Evolutionary conservation across 2,113 vertebrate species (phyloP).

Genomic region (Callocephalon fimbriatum): DNA sequence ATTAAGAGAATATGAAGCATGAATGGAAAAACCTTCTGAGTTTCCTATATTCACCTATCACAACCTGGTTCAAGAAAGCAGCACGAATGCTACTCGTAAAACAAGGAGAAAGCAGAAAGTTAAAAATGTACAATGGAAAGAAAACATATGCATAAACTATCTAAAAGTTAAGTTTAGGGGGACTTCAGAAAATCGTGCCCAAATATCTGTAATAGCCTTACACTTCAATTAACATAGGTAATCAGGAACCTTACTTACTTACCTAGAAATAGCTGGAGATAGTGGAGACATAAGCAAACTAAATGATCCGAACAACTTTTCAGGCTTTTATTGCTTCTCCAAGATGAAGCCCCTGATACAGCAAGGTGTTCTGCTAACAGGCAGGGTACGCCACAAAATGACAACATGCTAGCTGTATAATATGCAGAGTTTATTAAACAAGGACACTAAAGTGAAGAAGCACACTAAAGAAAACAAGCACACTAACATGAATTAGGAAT

Average conservation of each 20-base stretch:
- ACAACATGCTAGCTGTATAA: background rate
- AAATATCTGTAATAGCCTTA: background rate
- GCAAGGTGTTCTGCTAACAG: background rate
- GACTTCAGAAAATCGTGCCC: background rate
- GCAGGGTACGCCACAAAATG: background rate
- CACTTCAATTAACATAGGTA: background rate
- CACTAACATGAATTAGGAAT: background rate
- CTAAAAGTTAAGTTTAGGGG: background rate
- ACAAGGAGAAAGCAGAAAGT: background rate
- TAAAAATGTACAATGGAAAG: background rate
- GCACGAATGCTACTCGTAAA: background rate
- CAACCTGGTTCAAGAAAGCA: background rate
- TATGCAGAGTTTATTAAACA: background rate
- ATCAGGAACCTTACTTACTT: background rate
- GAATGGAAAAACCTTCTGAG: background rate
- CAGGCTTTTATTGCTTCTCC: background rate
- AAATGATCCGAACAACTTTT: background rate
- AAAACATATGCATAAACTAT: background rate
- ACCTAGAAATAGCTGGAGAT: background rate
- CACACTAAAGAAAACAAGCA: background rate
- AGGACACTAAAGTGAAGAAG: background rate
- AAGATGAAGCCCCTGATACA: background rate
- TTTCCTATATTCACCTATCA: background rate
- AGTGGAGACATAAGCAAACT: background rate
- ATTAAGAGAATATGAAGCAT: background rate